Percentiles rank a stretch among this genome's conserved stretches.
Conservation (phyloP, 2,888 invertebrate genomes). For the Nomada hirtipes region DNA sequence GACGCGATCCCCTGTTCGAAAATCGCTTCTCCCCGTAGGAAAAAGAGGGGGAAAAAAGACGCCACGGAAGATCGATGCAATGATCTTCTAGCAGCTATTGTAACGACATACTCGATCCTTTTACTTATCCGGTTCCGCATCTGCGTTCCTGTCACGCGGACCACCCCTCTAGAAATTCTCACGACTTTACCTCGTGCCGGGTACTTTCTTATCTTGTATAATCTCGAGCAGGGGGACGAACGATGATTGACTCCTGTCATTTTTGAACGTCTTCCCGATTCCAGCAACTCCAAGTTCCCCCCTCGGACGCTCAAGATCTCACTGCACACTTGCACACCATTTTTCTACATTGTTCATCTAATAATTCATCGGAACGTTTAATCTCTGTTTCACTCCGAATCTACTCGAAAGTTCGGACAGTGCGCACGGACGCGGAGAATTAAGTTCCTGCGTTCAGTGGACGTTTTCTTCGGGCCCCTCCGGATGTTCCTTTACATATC, state of each 20-base stretch:
- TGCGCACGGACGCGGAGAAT: conserved; percentile 4
- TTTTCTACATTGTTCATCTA: too few relatives aligned
- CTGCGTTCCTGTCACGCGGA: conserved; percentile 40
- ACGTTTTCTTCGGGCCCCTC: conserved; percentile 26
- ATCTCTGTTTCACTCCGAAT: too few relatives aligned
- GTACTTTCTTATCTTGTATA: too few relatives aligned
- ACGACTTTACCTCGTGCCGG: conserved; percentile 67
- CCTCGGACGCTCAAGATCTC: not conserved
- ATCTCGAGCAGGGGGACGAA: conserved; percentile 51
- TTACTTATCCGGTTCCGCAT: conserved; percentile 33
- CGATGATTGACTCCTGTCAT: conserved; percentile 51
- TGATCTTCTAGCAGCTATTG: conserved; percentile 40
- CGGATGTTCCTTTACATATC: conserved; percentile 33
- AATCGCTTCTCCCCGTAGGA: not conserved
- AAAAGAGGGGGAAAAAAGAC: conserved; percentile 33
- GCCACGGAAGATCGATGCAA: conserved; percentile 8
- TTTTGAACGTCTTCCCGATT: not conserved
- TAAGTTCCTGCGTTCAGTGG: conserved; percentile 16
- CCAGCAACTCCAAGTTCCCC: not conserved
- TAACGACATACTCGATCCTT: conserved; percentile 35
- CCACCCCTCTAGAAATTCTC: conserved; percentile 61
- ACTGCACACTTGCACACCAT: not conserved
- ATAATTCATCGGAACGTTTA: too few relatives aligned
- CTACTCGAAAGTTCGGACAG: not conserved
- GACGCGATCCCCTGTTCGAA: conserved; percentile 8